Evolutionary conservation across 2,113 vertebrate species (phyloP).

Genomic region (Otocyon megalotis): DNA sequence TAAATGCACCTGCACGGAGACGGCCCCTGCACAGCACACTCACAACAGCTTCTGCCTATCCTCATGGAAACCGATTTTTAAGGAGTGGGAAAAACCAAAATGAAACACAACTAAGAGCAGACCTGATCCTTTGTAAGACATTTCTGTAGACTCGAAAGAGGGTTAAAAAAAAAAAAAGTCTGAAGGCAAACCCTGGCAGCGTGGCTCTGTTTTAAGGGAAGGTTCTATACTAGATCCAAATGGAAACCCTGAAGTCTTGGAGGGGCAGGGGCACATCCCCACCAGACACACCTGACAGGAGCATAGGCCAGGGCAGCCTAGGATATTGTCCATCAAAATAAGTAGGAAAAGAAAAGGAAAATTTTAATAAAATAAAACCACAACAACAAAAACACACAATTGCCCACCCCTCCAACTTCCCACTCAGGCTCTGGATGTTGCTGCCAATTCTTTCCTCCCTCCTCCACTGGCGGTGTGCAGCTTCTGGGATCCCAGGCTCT

Average conservation of each 20-base stretch:
- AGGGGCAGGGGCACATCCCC: background rate
- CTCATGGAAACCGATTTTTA: slow-evolving; percentile 53
- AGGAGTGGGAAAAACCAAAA: slow-evolving; percentile 65
- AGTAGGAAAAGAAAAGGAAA: slow-evolving; percentile 70
- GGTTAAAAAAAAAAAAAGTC: background rate
- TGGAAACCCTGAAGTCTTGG: background rate
- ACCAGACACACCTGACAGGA: background rate
- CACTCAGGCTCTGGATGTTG: background rate
- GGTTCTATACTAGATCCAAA: slow-evolving; percentile 71
- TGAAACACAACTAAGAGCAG: slow-evolving; percentile 49
- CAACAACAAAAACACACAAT: slow-evolving; percentile 25
- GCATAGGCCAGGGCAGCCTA: background rate
- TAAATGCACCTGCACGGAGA: background rate
- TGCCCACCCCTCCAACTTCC: slow-evolving; percentile 12
- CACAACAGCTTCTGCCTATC: background rate
- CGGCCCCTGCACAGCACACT: background rate
- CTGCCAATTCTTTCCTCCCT: background rate
- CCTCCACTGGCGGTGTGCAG: background rate
- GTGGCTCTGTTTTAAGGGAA: slow-evolving; percentile 53
- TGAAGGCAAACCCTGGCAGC: slow-evolving; percentile 44
- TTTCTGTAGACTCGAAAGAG: slow-evolving; percentile 66
- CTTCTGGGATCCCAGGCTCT: slow-evolving; percentile 57
- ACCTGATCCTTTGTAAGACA: slow-evolving; percentile 71
- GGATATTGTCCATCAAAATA: slow-evolving; percentile 60
- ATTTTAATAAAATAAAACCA: slow-evolving; percentile 76